A percentile compares a stretch with the other conserved stretches of the same genome.
These are phyloP conservation scores for Brotula barbata DNA, from an alignment of 2,797 vertebrate species.

Conservation along the genomic window DNA sequence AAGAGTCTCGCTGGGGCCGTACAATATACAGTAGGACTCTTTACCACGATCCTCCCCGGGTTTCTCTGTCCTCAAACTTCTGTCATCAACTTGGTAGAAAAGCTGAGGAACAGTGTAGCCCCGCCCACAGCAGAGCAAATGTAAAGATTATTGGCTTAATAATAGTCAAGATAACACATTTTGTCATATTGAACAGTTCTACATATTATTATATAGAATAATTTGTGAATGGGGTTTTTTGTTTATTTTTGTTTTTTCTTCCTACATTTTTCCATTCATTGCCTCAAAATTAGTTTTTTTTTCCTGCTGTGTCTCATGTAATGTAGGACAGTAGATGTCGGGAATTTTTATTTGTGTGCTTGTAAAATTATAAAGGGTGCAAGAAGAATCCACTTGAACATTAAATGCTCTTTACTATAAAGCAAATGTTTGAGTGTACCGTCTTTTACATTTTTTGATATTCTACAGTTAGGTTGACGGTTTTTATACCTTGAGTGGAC, in stretches of 20 bases:
- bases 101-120: slow-evolving; percentile 17
- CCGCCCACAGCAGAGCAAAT: slow-evolving; percentile 14
- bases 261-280: no score
- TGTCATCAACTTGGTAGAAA: slow-evolving; percentile 22
- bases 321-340: no score
- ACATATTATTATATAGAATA: no score
- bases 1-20: slow-evolving; percentile 41
- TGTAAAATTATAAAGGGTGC: slow-evolving; percentile 12
- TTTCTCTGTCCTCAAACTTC: slow-evolving; percentile 35
- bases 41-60: slow-evolving; percentile 29
- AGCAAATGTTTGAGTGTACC: no score
- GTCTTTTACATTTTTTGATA: neutral
- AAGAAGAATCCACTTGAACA: slow-evolving; percentile 1
- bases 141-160: slow-evolving; percentile 30
- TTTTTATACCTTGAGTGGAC: slow-evolving; percentile 6
- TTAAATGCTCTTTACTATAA: slow-evolving; percentile 3
- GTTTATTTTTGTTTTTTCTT: no score
- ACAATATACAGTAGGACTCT: slow-evolving; percentile 28
- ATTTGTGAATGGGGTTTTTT: slow-evolving; percentile 28
- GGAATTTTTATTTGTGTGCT: neutral
- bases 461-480: neutral
- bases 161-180: slow-evolving; percentile 24
- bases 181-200: slow-evolving; percentile 8
- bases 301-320: no score
- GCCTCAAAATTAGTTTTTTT: no score